Base-by-base conservation (phyloP, 2,888 invertebrate species). In the Himalopsyche japonica region DNA sequence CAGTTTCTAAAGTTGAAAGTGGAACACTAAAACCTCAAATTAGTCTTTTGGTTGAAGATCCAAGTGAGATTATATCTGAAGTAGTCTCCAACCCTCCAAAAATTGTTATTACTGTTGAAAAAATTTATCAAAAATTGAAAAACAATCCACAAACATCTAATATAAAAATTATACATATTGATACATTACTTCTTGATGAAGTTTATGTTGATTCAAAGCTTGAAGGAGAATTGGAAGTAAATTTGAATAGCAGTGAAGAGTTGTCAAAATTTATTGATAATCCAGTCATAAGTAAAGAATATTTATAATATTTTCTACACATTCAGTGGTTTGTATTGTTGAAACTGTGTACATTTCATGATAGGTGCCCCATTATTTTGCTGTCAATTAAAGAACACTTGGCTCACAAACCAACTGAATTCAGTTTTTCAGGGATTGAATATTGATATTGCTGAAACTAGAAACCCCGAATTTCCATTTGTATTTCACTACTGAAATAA, bases 261-360 rank as follows among this genome's bases (percentile, higher is more conserved):
- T 20, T 83, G 24, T 76, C 80, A 0, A 57, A 83, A 15, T 48
- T 83, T n/a, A 47, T 83, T 43, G 76, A 83, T 76, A 80, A 83
- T 80, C 83, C 83, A 6, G 12, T 83, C 49, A 20, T 83, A 76
- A 64, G 83, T 83, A 80, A 20, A 37, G 37, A 37, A 5, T 37
- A 37, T 37, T 37, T 37, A 3, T 32, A n/a, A n/a, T n/a, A n/a
- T n/a, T n/a, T n/a, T n/a, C n/a, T n/a, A n/a, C n/a, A n/a, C n/a
- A n/a, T n/a, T n/a, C n/a, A n/a, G n/a, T n/a, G n/a, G n/a, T n/a
- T n/a, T n/a, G n/a, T n/a, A n/a, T n/a, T n/a, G n/a, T n/a, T n/a
- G n/a, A n/a, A n/a, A n/a, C n/a, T n/a, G n/a, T n/a, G n/a, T n/a
- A n/a, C n/a, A n/a, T n/a, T n/a, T n/a, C n/a, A n/a, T n/a, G n/a